Conservation (phyloP, 2,113 vertebrate species). For the Scatophagus argus region DNA sequence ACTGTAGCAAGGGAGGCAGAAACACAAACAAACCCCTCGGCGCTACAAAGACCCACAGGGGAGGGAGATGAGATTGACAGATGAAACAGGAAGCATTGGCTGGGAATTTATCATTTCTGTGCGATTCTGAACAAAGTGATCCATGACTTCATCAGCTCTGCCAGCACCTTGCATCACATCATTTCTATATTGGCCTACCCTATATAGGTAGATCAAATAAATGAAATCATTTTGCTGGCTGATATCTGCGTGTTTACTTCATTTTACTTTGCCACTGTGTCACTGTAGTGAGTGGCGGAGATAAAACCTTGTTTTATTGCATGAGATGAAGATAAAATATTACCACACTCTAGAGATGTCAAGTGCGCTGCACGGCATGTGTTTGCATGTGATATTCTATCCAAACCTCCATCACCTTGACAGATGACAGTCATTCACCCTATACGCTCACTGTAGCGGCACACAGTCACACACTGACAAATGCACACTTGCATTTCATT, state of each 20-base stretch:
- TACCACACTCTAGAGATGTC: constrained; percentile 8
- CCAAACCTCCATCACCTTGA: constrained; percentile 62
- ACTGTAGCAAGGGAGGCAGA: constrained; percentile 43
- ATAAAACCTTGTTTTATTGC: constrained; percentile 46
- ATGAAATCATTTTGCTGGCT: constrained; percentile 7
- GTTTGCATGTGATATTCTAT: constrained; percentile 66
- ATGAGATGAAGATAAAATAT: constrained; percentile 42
- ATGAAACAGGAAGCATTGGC: constrained; percentile 10
- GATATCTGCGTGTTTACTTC: constrained; percentile 23
- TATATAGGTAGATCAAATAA: constrained; percentile 29
- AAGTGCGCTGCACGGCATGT: constrained; percentile 12
- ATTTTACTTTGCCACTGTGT: constrained; percentile 12
- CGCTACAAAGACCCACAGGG: not conserved
- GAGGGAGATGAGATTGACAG: constrained; percentile 32
- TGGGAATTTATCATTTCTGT: constrained; percentile 42
- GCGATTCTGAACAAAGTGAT: constrained; percentile 29
- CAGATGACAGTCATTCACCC: constrained; percentile 65
- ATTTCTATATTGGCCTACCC: constrained; percentile 8
- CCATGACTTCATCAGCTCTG: constrained; percentile 1
- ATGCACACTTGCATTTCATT: constrained; percentile 18
- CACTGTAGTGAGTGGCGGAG: constrained; percentile 24
- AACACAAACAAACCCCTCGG: constrained; percentile 62
- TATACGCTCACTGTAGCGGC: constrained; percentile 31
- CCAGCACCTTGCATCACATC: constrained; percentile 13
- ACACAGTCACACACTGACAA: constrained; percentile 10